Conservation (phyloP, 2,113 vertebrate genomes). For the Pycnonotus jocosus region DNA sequence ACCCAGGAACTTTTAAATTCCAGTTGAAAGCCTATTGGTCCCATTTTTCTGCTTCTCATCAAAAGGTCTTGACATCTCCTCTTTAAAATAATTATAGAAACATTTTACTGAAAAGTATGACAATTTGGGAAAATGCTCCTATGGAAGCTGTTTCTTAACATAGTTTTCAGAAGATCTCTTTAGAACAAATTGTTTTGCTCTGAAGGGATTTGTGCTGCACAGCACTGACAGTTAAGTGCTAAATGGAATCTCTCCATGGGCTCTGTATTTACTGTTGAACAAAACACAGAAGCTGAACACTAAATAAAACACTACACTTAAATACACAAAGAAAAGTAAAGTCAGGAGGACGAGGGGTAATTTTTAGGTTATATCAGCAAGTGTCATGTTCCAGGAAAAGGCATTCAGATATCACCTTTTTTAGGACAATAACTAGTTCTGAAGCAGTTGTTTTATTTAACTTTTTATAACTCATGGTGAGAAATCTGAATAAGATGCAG, state of each 20-base stretch:
- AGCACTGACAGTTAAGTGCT: background rate
- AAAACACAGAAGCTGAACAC: background rate
- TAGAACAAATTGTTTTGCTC: background rate
- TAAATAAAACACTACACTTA: background rate
- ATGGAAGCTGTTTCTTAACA: background rate
- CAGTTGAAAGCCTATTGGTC: background rate
- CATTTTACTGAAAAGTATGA: background rate
- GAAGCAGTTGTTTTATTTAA: background rate
- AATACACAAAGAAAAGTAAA: background rate
- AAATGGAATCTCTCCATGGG: background rate
- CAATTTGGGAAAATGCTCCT: background rate
- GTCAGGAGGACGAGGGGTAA: background rate
- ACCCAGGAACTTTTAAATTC: background rate
- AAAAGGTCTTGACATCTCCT: background rate
- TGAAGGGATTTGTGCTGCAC: background rate
- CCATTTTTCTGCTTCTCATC: background rate
- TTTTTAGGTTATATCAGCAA: background rate
- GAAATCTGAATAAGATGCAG: background rate
- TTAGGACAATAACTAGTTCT: background rate
- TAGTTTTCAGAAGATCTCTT: background rate
- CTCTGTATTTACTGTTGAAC: background rate
- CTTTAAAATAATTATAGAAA: background rate
- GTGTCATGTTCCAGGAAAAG: background rate
- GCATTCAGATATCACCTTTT: background rate
- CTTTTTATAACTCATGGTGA: background rate